These are phyloP conservation scores for Crotalus helleri DNA, from an alignment of 2,113 vertebrate species.

Conservation along the genomic window DNA sequence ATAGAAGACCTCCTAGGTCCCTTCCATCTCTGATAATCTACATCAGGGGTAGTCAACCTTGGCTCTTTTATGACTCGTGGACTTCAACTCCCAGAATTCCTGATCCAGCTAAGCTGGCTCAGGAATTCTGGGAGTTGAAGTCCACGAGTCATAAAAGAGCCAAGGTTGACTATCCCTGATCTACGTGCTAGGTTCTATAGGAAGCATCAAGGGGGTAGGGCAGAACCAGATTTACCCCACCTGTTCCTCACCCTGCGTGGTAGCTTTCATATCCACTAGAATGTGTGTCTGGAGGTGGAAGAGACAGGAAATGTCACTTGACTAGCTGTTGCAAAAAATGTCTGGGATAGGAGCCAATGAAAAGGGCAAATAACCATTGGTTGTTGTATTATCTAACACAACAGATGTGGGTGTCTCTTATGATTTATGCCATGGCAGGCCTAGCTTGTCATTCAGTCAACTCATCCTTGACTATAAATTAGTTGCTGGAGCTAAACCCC, in stretches of 20 bases:
- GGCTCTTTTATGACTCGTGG: too few species aligned
- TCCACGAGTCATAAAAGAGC: too few species aligned
- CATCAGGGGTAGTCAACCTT: too few species aligned
- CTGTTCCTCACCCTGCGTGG: not conserved
- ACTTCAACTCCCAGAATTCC: too few species aligned
- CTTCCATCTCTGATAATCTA: too few species aligned
- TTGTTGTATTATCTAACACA: not conserved
- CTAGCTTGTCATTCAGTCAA: not conserved
- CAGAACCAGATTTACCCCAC: not conserved
- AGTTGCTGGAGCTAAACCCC: not conserved
- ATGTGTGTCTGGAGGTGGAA: not conserved
- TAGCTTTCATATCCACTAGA: not conserved
- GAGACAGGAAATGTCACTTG: not conserved
- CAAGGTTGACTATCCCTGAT: too few species aligned
- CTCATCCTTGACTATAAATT: not conserved
- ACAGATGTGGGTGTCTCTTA: not conserved
- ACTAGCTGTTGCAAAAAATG: not conserved
- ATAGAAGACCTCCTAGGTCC: too few species aligned
- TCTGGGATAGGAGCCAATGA: not conserved
- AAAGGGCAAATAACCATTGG: not conserved
- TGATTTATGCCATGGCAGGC: not conserved
- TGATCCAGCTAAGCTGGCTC: too few species aligned
- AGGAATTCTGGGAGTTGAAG: too few species aligned
- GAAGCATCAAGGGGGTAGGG: not conserved
- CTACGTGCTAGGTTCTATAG: too few species aligned